Conservation (phyloP, 2,888 invertebrate genomes). For the Nasonia oneida region DNA sequence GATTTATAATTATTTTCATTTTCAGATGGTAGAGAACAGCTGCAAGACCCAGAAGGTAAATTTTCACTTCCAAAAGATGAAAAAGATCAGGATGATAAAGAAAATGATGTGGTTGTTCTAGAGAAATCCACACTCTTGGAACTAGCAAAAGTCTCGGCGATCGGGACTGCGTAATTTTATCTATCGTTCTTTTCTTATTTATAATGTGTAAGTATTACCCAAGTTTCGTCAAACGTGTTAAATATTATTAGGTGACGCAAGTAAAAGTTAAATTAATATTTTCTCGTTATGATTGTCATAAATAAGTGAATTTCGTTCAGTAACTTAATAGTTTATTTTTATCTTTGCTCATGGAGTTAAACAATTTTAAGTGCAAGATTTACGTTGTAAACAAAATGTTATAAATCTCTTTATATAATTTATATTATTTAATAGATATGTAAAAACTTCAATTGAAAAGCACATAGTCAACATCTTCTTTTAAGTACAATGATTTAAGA, state of each 20-base stretch:
- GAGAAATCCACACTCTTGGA: conserved; percentile 56
- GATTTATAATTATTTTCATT: conserved; percentile 52
- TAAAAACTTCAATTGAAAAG: conserved; percentile 82
- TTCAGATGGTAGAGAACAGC: conserved; percentile 74
- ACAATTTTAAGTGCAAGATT: conserved; percentile 25
- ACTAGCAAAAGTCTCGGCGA: conserved; percentile 43
- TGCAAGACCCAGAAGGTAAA: conserved; percentile 74
- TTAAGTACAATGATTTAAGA: conserved; percentile 84
- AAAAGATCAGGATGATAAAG: conserved; percentile 38
- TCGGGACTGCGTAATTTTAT: conserved; percentile 9
- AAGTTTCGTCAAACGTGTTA: neutral
- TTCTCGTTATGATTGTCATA: conserved; percentile 16
- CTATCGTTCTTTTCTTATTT: conserved; percentile 4
- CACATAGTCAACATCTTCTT: conserved; percentile 86
- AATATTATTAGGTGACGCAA: neutral
- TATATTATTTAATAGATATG: conserved; percentile 41
- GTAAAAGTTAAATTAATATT: conserved; percentile 3
- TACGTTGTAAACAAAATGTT: conserved; percentile 32
- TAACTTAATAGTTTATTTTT: conserved; percentile 47
- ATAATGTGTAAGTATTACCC: conserved; percentile 8
- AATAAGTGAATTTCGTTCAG: conserved; percentile 20
- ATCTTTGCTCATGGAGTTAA: conserved; percentile 6
- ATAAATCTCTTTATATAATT: conserved; percentile 52
- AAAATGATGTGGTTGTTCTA: conserved; percentile 46
- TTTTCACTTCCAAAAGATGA: conserved; percentile 72